phyloP scores from a whole-genome alignment of 37 sponge, comb jelly and placozoan species.

The Petrosia ficiformis region DNA sequence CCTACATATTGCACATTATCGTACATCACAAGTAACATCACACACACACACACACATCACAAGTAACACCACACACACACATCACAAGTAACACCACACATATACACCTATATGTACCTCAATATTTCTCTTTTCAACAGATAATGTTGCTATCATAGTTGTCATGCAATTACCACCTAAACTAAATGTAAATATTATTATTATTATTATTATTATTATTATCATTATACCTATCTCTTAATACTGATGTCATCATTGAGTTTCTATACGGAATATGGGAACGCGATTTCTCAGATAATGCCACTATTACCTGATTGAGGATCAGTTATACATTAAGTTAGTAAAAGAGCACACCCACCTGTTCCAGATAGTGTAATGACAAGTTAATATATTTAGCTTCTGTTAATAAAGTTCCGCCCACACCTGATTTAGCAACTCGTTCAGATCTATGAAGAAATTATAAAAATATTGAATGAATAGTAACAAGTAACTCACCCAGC shows the following conservation, averaged over 20 bases:
- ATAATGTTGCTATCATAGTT: conserved; percentile 95
- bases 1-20: conserved; percentile 32
- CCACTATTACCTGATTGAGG: conserved; percentile 95
- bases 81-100: neutral
- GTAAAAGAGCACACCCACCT: conserved; percentile 35
- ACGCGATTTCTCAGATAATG: conserved; percentile 92
- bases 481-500: conserved; percentile 73
- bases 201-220: neutral
- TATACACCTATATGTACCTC: no score
- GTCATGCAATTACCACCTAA: conserved; percentile 99
- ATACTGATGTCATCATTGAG: conserved; percentile 98
- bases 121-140: conserved; percentile 90
- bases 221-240: conserved; percentile 87
- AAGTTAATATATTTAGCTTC: conserved; percentile 98
- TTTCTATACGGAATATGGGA: conserved; percentile 96
- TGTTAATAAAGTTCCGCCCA: conserved; percentile 79
- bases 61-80: neutral
- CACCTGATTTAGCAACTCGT: conserved; percentile 89
- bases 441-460: conserved; percentile 71
- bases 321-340: no score
- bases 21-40: neutral
- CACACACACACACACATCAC: neutral
- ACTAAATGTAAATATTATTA: conserved; percentile 29
- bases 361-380: conserved; percentile 93
- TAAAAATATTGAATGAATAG: neutral